Evolutionary conservation across 2,797 vertebrate genomes (phyloP).

Genomic region (Melanogrammus aeglefinus): DNA sequence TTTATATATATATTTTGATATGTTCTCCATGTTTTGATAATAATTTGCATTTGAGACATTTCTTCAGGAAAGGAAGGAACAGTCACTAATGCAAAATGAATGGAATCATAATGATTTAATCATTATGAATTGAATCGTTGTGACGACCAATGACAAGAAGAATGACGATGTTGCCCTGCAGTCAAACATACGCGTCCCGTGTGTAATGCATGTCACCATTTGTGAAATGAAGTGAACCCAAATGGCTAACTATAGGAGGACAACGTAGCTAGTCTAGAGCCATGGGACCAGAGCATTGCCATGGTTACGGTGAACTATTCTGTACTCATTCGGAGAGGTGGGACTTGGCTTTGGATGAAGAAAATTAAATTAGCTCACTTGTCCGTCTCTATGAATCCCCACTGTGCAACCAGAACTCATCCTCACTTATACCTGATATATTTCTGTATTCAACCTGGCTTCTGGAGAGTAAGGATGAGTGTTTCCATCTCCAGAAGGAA

Average conservation of each 20-base stretch:
- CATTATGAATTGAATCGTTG: not conserved
- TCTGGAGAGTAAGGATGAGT: not conserved
- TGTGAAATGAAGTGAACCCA: not conserved
- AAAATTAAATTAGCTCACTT: not conserved
- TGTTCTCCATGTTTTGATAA: not conserved
- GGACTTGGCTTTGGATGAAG: not conserved
- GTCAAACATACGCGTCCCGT: not conserved
- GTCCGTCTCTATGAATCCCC: not conserved
- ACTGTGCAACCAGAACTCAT: not conserved
- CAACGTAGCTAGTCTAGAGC: not conserved
- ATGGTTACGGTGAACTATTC: slow-evolving; percentile 11
- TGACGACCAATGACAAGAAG: not conserved
- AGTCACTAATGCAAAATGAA: not conserved
- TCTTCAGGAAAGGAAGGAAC: not conserved
- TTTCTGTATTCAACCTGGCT: not conserved
- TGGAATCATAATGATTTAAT: not conserved
- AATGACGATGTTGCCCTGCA: not conserved
- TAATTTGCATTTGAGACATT: not conserved
- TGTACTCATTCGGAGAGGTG: not conserved
- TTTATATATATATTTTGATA: not conserved
- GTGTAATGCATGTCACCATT: not conserved
- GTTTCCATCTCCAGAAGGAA: not conserved
- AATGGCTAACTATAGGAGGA: not conserved
- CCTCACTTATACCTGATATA: not conserved
- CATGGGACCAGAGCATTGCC: not conserved